Evolutionary conservation across 2,113 vertebrate genomes (phyloP).

Genomic region (Opisthocomus hoazin): DNA sequence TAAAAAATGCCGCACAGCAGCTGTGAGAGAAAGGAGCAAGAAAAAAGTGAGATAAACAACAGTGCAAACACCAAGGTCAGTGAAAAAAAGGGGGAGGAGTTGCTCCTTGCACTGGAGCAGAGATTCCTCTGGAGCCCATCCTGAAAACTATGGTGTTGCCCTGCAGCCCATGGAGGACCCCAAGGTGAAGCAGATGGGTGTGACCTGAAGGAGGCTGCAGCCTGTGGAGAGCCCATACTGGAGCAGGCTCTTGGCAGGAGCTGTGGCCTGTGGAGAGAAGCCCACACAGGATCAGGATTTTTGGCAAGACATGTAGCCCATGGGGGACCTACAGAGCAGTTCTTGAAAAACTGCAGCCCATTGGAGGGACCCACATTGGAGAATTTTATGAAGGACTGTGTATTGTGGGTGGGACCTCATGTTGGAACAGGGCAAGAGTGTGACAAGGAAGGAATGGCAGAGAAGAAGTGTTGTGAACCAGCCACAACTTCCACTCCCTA

Average conservation of each 20-base stretch:
- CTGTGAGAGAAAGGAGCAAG: neutral
- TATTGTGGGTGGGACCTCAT: neutral
- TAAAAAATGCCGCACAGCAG: neutral
- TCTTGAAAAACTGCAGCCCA: neutral
- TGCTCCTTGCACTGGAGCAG: neutral
- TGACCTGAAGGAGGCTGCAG: neutral
- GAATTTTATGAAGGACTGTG: neutral
- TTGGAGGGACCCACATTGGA: neutral
- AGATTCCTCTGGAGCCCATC: neutral
- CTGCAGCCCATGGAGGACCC: neutral
- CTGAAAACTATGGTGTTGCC: neutral
- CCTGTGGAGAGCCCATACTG: no score
- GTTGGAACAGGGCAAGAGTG: neutral
- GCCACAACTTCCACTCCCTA: fast-evolving
- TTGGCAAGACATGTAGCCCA: neutral
- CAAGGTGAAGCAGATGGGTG: neutral
- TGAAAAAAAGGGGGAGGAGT: neutral
- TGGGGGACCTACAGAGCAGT: neutral
- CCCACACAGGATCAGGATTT: neutral
- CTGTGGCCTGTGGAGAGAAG: neutral
- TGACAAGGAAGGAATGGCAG: neutral
- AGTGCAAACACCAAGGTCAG: neutral
- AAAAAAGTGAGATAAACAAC: neutral
- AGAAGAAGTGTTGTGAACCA: neutral
- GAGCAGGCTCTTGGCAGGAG: neutral